Conservation (phyloP, 2,888 invertebrate genomes). For the Aromia moschata region DNA sequence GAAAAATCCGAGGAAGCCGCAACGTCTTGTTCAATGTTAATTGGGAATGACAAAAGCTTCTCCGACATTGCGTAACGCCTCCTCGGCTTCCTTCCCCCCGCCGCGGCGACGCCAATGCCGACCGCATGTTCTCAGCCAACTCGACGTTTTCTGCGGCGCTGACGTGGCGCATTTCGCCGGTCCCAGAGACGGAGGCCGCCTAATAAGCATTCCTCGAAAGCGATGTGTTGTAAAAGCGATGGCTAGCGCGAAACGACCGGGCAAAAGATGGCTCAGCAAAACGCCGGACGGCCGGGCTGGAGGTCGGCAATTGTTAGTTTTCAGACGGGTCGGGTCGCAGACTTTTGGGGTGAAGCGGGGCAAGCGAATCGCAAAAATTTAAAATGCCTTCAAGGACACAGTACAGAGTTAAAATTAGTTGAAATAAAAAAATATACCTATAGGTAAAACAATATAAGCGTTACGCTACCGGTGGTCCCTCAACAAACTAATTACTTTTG, state of each 20-base stretch:
- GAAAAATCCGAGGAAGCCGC: too few relatives aligned
- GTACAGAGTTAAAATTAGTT: too few relatives aligned
- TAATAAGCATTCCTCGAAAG: conserved; percentile 17
- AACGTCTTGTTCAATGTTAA: too few relatives aligned
- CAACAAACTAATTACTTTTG: too few relatives aligned
- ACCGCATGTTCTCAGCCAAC: neutral
- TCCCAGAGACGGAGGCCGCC: conserved; percentile 1
- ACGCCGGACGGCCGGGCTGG: conserved; percentile 5
- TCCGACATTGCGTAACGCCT: neutral
- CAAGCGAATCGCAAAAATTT: too few relatives aligned
- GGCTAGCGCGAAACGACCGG: neutral
- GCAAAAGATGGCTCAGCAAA: conserved; percentile 15
- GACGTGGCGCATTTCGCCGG: conserved; percentile 17
- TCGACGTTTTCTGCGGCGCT: conserved; percentile 4
- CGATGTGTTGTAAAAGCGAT: conserved; percentile 19
- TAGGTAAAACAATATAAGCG: too few relatives aligned
- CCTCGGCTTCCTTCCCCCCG: neutral
- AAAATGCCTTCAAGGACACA: too few relatives aligned
- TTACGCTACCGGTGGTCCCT: too few relatives aligned
- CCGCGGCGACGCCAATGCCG: neutral
- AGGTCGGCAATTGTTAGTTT: conserved; percentile 16
- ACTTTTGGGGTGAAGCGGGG: neutral
- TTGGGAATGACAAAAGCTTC: neutral
- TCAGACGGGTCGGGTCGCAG: conserved; percentile 2
- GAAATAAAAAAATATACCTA: too few relatives aligned